These are phyloP conservation scores for Tachina grossa DNA, from an alignment of 2,888 invertebrate species.

Conservation along the genomic window DNA sequence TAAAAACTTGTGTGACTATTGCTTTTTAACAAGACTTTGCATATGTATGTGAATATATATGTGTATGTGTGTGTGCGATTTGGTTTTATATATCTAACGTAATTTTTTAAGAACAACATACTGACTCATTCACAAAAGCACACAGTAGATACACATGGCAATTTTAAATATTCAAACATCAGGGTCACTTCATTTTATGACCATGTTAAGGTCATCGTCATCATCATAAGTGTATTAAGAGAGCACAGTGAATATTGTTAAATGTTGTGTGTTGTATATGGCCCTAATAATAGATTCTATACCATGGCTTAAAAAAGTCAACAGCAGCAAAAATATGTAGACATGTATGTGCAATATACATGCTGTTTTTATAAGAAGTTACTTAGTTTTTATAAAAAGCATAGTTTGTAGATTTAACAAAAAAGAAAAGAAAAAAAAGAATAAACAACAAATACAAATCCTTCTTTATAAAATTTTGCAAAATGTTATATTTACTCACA, in stretches of 20 bases:
- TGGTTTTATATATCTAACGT: conserved; percentile 17
- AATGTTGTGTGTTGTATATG: conserved; percentile 7
- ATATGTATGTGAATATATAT: conserved; percentile 19
- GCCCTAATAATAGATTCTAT: conserved; percentile 26
- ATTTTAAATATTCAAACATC: conserved; percentile 47
- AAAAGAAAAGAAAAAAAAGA: no score
- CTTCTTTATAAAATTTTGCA: conserved; percentile 6
- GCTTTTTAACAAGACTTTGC: conserved; percentile 35
- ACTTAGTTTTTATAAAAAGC: conserved; percentile 46
- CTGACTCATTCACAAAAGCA: conserved; percentile 41
- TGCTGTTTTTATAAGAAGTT: conserved; percentile 33
- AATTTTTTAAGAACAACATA: conserved; percentile 25
- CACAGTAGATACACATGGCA: background rate
- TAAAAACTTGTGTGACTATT: conserved; percentile 21
- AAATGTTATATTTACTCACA: background rate
- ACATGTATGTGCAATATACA: background rate
- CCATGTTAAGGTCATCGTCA: conserved; percentile 66
- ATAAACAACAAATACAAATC: background rate
- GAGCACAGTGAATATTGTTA: conserved; percentile 14
- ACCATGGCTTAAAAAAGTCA: conserved; percentile 56
- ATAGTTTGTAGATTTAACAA: conserved; percentile 50
- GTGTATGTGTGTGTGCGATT: background rate
- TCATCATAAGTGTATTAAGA: conserved; percentile 40
- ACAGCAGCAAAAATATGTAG: background rate
- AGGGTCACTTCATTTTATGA: conserved; percentile 69